Evolutionary conservation across 2,113 vertebrate species (phyloP).

Genomic region (Callithrix jacchus): DNA sequence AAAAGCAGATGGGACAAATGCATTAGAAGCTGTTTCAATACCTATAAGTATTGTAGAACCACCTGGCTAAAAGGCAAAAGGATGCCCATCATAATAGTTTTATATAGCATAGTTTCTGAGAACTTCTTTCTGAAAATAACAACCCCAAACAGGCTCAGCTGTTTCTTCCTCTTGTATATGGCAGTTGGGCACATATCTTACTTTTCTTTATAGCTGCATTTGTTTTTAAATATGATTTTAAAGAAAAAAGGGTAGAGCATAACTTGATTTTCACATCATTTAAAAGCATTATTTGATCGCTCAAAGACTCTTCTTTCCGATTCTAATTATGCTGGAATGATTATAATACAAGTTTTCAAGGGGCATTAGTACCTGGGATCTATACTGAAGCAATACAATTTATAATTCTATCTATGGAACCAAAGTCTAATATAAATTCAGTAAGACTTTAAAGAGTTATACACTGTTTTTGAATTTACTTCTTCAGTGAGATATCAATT

Average conservation of each 20-base stretch:
- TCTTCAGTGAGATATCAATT: slow-evolving; percentile 34
- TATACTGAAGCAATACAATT: not conserved
- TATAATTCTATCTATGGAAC: not conserved
- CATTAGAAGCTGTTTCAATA: slow-evolving; percentile 49
- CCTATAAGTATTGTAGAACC: slow-evolving; percentile 44
- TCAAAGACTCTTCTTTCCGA: slow-evolving; percentile 13
- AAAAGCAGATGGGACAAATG: slow-evolving; percentile 69
- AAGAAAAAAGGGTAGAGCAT: not conserved
- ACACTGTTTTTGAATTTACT: not conserved
- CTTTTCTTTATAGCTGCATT: not conserved
- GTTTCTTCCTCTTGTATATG: not conserved
- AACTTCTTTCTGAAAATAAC: slow-evolving; percentile 8
- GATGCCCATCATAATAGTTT: not conserved
- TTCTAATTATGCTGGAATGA: not conserved
- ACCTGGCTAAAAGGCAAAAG: slow-evolving; percentile 53
- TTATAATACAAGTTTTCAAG: slow-evolving; percentile 30
- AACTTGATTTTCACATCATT: slow-evolving; percentile 50
- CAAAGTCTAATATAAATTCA: slow-evolving; percentile 34
- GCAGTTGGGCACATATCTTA: not conserved
- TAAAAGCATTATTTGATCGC: slow-evolving; percentile 2
- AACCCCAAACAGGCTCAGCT: not conserved
- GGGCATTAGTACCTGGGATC: not conserved
- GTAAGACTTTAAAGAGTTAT: not conserved
- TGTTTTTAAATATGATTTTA: slow-evolving; percentile 22
- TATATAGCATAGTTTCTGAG: not conserved